phyloP scores from a whole-genome alignment of 2,113 vertebrate species.

The Ictalurus punctatus region DNA sequence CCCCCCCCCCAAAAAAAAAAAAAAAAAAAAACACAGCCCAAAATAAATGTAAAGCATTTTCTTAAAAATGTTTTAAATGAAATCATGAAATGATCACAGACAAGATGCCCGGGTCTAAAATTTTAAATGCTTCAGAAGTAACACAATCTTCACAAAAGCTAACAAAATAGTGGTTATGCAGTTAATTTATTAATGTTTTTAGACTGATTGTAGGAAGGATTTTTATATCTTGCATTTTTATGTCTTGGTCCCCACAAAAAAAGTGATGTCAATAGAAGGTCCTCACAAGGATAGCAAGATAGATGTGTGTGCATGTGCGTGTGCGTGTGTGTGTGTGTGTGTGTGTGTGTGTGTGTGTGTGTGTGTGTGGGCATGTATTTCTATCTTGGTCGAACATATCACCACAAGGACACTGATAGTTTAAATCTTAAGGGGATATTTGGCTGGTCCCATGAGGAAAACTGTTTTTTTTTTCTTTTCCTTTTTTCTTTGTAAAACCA shows the following conservation, averaged over 20 bases:
- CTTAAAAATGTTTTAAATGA: background rate
- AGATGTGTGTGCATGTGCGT: no score
- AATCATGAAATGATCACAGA: background rate
- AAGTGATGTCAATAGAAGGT: background rate
- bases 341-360: no score
- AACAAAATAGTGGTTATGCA: background rate
- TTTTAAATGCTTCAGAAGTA: background rate
- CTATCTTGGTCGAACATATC: background rate
- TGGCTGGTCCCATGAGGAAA: background rate
- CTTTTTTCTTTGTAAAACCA: background rate
- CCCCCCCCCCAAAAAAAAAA: no score
- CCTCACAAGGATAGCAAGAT: background rate
- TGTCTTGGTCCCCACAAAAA: background rate
- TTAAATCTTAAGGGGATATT: background rate
- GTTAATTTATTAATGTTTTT: background rate
- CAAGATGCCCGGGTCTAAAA: background rate
- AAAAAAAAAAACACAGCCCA: background rate
- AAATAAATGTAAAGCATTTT: background rate
- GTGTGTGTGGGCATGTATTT: background rate
- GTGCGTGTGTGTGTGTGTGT: no score
- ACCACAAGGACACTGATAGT: background rate
- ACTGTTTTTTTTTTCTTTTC: background rate
- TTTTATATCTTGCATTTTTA: background rate
- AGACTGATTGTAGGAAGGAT: conserved; percentile 1
- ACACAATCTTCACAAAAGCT: background rate